A percentile compares a stretch with the other conserved stretches of the same genome.
Evolutionary conservation across 2,113 vertebrate genomes (phyloP).

Genomic region (Eptesicus fuscus): DNA sequence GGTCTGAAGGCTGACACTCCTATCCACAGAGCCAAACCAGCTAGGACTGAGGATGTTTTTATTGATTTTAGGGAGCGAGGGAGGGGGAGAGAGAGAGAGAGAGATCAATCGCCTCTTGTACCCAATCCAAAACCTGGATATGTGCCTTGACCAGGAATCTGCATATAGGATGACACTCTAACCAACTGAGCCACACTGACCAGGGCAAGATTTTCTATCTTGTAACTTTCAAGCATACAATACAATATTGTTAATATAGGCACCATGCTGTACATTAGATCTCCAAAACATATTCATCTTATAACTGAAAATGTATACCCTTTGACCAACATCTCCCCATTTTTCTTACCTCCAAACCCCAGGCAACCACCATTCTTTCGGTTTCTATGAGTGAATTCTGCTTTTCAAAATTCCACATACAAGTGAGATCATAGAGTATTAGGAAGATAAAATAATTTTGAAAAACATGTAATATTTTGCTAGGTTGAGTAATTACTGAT

Average conservation of each 20-base stretch:
- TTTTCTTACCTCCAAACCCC: not conserved
- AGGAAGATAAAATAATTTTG: not conserved
- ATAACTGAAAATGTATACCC: not conserved
- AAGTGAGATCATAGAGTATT: not conserved
- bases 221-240: not conserved
- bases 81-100: too few species aligned
- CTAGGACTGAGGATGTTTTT: too few species aligned
- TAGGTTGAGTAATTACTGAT: not conserved
- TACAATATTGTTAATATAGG: not conserved
- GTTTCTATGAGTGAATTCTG: not conserved
- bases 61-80: too few species aligned
- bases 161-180: not conserved
- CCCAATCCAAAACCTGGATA: not conserved
- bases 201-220: not conserved
- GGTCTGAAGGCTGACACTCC: too few species aligned
- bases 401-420: not conserved
- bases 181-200: not conserved
- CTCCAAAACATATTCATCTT: not conserved
- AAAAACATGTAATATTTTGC: not conserved
- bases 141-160: not conserved
- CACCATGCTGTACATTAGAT: not conserved
- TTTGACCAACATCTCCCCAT: not conserved
- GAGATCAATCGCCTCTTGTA: not conserved
- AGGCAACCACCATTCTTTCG: not conserved
- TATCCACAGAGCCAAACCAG: too few species aligned